A percentile compares a stretch with the other conserved stretches of the same genome.
phyloP scores from a whole-genome alignment of 1,140 invertebrate genomes.

The Listronotus oregonensis region DNA sequence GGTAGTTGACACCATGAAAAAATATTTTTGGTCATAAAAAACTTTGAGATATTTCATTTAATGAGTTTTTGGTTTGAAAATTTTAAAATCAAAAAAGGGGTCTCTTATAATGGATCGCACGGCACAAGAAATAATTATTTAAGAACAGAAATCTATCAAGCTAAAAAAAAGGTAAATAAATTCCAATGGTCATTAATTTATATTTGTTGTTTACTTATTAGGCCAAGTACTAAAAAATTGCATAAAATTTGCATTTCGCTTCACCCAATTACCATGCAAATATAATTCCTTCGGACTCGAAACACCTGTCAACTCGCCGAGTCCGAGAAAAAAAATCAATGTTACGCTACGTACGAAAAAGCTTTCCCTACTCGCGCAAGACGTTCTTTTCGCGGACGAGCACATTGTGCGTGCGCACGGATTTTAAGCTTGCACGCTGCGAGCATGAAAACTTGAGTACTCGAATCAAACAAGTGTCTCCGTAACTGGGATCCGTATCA shows the following conservation, averaged over 20 bases:
- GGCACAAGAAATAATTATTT: too few species aligned
- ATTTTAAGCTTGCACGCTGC: slow-evolving; percentile 13
- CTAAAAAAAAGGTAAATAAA: too few species aligned
- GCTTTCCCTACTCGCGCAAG: slow-evolving; percentile 6
- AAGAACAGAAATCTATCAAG: too few species aligned
- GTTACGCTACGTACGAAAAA: slow-evolving; percentile 19
- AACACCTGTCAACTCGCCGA: slow-evolving; percentile 17
- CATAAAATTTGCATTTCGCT: slow-evolving; percentile 8
- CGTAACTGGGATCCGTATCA: slow-evolving; percentile 35
- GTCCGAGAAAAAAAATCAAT: slow-evolving; percentile 26
- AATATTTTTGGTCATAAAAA: too few species aligned
- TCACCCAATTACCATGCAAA: slow-evolving; percentile 6
- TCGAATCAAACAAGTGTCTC: slow-evolving; percentile 37
- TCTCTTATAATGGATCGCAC: too few species aligned
- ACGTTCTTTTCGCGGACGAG: slow-evolving; percentile 2
- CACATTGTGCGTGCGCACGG: slow-evolving; percentile 33
- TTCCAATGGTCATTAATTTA: too few species aligned
- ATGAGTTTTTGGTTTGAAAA: too few species aligned
- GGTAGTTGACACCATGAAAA: too few species aligned
- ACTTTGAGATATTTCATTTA: too few species aligned
- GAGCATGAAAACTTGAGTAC: slow-evolving; percentile 28
- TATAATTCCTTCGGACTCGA: slow-evolving; percentile 15
- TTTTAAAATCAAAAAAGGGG: too few species aligned
- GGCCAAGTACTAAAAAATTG: neutral
- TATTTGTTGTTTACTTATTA: too few species aligned